Evolutionary conservation across 2,113 vertebrate species (phyloP).

Genomic region (Ciconia boyciana): DNA sequence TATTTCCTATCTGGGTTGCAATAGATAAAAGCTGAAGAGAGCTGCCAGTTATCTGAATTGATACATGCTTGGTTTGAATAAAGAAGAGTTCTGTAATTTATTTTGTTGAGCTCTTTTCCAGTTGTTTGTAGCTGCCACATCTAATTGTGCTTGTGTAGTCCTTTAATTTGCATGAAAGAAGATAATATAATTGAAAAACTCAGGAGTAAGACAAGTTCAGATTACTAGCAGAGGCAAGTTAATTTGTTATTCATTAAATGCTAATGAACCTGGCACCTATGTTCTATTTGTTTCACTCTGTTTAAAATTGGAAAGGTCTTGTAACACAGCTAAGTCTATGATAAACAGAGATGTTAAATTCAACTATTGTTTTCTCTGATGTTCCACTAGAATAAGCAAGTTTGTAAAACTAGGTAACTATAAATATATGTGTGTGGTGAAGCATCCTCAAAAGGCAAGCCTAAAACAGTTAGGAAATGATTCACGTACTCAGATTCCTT

Average conservation of each 20-base stretch:
- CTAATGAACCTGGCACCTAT: constrained; percentile 69
- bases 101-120: constrained; percentile 56
- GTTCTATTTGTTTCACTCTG: constrained; percentile 70
- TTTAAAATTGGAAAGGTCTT: constrained; percentile 64
- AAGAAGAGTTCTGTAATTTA: constrained; percentile 39
- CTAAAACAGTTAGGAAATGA: neutral
- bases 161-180: constrained; percentile 74
- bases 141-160: constrained; percentile 71
- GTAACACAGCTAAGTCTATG: constrained; percentile 48
- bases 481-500: neutral
- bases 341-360: constrained; percentile 64
- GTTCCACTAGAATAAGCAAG: constrained; percentile 32
- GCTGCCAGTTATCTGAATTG: constrained; percentile 34
- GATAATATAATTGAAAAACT: constrained; percentile 73
- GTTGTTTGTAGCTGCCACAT: constrained; percentile 64
- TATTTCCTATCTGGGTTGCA: neutral
- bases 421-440: neutral
- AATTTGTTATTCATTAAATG: constrained; percentile 80
- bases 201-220: constrained; percentile 69
- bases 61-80: neutral
- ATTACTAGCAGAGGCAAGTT: constrained; percentile 61
- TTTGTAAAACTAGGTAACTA: neutral
- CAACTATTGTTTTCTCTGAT: constrained; percentile 25
- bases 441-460: neutral
- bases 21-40: constrained; percentile 1